Conservation (phyloP, 2,113 vertebrate species). For the Periophthalmus modestus region DNA sequence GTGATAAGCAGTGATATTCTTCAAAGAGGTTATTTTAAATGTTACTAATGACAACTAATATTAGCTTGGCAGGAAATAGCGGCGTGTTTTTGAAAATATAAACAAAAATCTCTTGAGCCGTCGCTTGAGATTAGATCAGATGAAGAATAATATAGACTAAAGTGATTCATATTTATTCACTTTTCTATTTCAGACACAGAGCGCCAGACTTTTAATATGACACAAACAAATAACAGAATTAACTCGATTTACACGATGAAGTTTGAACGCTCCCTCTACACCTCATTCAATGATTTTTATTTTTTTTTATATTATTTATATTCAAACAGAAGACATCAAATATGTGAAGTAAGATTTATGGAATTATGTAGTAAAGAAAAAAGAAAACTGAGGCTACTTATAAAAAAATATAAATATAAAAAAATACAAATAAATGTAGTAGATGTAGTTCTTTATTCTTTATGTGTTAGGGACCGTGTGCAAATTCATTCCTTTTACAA, state of each 20-base stretch:
- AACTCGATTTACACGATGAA: background rate
- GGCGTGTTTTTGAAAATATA: constrained; percentile 17
- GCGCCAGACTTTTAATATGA: background rate
- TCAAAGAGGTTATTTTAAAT: constrained; percentile 34
- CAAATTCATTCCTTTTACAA: too few relatives aligned
- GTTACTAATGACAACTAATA: constrained; percentile 36
- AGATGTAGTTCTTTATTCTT: too few relatives aligned
- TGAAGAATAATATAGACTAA: constrained; percentile 1
- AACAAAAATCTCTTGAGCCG: constrained; percentile 29
- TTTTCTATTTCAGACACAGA: background rate
- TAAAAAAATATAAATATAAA: too few relatives aligned
- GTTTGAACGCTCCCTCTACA: too few relatives aligned
- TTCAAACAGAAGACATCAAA: too few relatives aligned
- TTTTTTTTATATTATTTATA: too few relatives aligned
- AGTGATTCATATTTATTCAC: constrained; percentile 2
- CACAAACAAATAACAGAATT: background rate
- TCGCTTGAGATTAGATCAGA: constrained; percentile 28
- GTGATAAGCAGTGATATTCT: constrained; percentile 36
- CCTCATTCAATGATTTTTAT: too few relatives aligned
- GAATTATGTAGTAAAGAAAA: too few relatives aligned
- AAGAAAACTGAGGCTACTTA: too few relatives aligned
- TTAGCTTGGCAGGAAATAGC: constrained; percentile 42
- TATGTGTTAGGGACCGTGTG: too few relatives aligned
- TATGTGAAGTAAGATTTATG: too few relatives aligned
- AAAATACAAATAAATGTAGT: too few relatives aligned